A percentile compares a stretch with the other conserved stretches of the same genome.
These are phyloP conservation scores for Cnemophilus loriae DNA, from an alignment of 2,113 vertebrate species.

Conservation along the genomic window DNA sequence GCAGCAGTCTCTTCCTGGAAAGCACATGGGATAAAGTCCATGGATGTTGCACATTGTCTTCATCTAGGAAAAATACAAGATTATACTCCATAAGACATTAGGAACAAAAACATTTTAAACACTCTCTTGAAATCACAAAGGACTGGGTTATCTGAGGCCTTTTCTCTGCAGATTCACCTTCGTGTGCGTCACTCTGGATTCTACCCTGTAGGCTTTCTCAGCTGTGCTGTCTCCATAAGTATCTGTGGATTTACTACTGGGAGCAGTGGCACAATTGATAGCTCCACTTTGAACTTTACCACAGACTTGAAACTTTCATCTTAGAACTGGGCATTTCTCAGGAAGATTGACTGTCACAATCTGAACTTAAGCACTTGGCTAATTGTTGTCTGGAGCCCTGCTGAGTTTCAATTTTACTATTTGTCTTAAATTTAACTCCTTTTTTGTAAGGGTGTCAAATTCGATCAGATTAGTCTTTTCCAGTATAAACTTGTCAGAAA, in stretches of 20 bases:
- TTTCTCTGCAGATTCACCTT: background rate
- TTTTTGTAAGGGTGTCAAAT: background rate
- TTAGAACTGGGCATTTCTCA: background rate
- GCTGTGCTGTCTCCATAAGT: background rate
- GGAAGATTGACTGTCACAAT: background rate
- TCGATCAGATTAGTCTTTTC: background rate
- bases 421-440: background rate
- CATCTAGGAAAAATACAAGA: background rate
- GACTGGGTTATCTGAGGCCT: background rate
- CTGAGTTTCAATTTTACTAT: conserved; percentile 17
- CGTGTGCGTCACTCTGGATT: background rate
- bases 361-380: background rate
- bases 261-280: fast-evolving
- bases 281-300: background rate
- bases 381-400: background rate
- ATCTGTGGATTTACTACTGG: background rate
- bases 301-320: background rate
- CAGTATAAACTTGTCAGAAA: background rate
- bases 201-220: background rate
- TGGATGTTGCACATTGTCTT: background rate
- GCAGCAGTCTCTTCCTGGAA: background rate
- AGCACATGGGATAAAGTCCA: background rate
- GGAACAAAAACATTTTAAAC: background rate
- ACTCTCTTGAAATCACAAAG: background rate
- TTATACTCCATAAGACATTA: background rate